Percentiles rank a stretch among this genome's conserved stretches.
Evolutionary conservation across 2,113 vertebrate species (phyloP).

Genomic region (Ellobius talpinus): DNA sequence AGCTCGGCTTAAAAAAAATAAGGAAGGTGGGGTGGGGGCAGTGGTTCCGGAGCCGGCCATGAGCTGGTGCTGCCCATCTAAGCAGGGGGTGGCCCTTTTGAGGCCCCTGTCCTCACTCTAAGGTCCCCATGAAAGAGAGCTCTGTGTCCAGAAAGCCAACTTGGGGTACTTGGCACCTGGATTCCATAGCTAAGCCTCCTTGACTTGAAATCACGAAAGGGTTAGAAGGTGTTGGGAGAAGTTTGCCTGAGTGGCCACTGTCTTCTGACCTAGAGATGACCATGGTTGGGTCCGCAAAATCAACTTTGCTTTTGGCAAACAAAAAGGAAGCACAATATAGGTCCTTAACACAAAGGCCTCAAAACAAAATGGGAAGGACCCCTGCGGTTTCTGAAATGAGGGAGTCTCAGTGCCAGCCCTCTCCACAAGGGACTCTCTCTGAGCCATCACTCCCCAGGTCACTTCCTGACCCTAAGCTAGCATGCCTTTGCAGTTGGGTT

Average conservation of each 20-base stretch:
- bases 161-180: no score
- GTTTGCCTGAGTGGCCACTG: no score
- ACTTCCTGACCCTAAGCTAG: rapidly evolving
- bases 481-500: not conserved
- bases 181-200: not conserved
- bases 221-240: not conserved
- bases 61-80: rapidly evolving
- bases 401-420: not conserved
- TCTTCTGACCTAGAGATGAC: not conserved
- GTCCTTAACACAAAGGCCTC: not conserved
- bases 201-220: not conserved
- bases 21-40: rapidly evolving
- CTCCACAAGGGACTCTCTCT: not conserved
- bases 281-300: not conserved
- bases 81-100: rapidly evolving
- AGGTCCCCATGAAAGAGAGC: rapidly evolving
- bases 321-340: not conserved
- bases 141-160: rapidly evolving
- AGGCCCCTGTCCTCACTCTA: rapidly evolving
- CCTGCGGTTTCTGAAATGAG: not conserved
- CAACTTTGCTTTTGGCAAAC: not conserved
- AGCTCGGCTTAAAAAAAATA: not conserved
- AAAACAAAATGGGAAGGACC: not conserved
- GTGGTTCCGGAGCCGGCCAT: rapidly evolving
- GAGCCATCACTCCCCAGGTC: no score